Base-by-base conservation (phyloP, 2,113 vertebrate genomes). In the Martes martes region DNA sequence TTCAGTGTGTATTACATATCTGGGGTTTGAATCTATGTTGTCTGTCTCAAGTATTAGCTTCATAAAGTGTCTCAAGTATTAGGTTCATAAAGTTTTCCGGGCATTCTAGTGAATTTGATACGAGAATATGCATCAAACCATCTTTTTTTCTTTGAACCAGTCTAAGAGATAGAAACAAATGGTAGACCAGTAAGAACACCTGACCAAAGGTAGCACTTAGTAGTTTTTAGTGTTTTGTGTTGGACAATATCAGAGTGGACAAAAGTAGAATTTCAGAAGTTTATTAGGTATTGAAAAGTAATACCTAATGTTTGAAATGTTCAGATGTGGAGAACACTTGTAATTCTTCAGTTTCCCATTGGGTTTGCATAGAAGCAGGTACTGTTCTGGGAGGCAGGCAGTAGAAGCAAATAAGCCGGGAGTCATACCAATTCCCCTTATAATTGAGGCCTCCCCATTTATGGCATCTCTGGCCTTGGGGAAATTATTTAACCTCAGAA, bases 71-170 rank as follows among this genome's bases (percentile, higher is more conserved):
- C 84, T 88, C 28, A 26, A 82, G 85, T 95, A 69, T 15, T 80
- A 36, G 36, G 76, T 65, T 94, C 92, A 82, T 95, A 65, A 91
- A 92, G 63, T 94, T 92, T 96, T 88, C 92, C 85, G 42, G 57
- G 36, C 88, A 90, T 88, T 73, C 90, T 88, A 76, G 71, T 95
- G 93, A 91, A 94, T 61, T 95, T 91, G 36, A 55, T 82, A 80
- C 26, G 67, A 57, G 92, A 92, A 96, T 96, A 93, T 95, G 84
- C 94, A 94, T 87, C 47, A 81, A 89, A 87, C 74, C 67, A 55
- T 88, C 65, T 92, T 90, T 73, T 98, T 96, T 95, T 80, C 92
- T 96, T 95, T 92, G 67, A 91, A 78, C 87, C 50, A 36, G 92
- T 88, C 83, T 63, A 82, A 96, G 91, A 90, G 26, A n/a, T 81